These are phyloP conservation scores for Diadema setosum DNA, from an alignment of 35 echinoderm and acorn worm genomes.

Conservation along the genomic window DNA sequence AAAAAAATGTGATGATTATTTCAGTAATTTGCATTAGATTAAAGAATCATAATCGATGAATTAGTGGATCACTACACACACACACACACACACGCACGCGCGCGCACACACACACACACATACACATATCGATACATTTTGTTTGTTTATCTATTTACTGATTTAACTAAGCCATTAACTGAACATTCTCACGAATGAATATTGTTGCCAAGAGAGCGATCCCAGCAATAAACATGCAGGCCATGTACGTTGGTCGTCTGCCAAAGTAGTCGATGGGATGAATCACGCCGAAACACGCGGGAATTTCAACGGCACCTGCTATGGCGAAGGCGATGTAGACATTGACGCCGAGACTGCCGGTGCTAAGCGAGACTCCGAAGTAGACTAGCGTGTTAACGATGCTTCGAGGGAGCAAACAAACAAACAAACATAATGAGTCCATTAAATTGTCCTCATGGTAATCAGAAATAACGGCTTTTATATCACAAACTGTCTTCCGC, in stretches of 20 bases:
- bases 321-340: constrained; percentile 30
- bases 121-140: too few species aligned
- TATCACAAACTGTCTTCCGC: too few species aligned
- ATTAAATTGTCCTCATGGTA: too few species aligned
- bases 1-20: neutral
- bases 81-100: neutral
- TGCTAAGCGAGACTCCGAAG: constrained; percentile 40
- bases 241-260: neutral
- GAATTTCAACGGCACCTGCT: constrained; percentile 49
- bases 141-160: too few species aligned
- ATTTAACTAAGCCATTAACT: too few species aligned
- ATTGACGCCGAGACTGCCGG: constrained; percentile 8
- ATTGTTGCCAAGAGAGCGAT: constrained; percentile 25
- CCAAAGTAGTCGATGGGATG: constrained; percentile 36
- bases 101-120: too few species aligned
- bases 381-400: constrained; percentile 11
- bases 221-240: constrained; percentile 29
- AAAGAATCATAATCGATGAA: neutral
- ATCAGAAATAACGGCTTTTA: too few species aligned
- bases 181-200: constrained; percentile 39
- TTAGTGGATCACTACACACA: neutral
- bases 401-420: too few species aligned
- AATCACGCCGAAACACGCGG: neutral
- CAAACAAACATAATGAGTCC: too few species aligned
- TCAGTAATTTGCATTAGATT: neutral